phyloP scores from a whole-genome alignment of 2,113 vertebrate genomes.

The Chaetorhynchus papuensis region DNA sequence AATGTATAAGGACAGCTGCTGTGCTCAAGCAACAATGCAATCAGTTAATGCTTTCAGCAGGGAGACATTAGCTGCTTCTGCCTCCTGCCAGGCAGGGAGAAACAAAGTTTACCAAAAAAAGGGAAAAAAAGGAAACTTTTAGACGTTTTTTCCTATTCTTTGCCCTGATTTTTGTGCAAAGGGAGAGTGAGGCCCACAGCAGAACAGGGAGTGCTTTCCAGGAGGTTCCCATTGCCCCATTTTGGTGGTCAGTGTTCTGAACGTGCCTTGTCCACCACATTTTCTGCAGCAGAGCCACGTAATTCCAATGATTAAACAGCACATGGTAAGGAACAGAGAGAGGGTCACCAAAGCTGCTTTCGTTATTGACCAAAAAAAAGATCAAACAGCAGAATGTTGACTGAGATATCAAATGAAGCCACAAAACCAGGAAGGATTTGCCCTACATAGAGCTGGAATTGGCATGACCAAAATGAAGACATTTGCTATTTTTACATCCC shows the following conservation, averaged over 20 bases:
- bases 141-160: background rate
- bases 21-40: constrained; percentile 73
- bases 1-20: constrained; percentile 74
- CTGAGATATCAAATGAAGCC: background rate
- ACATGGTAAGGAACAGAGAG: background rate
- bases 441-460: background rate
- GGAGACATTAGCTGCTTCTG: constrained; percentile 65
- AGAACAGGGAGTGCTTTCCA: background rate
- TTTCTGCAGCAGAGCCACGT: background rate
- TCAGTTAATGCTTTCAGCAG: constrained; percentile 74
- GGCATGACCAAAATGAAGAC: background rate
- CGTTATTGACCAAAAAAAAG: background rate
- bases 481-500: background rate
- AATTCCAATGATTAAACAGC: background rate
- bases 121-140: background rate
- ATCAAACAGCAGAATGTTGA: background rate
- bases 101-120: constrained; percentile 50
- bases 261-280: fast-evolving
- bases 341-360: background rate
- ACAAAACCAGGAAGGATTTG: background rate
- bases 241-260: background rate
- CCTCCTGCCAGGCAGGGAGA: constrained; percentile 64
- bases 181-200: background rate
- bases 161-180: background rate
- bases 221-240: background rate